phyloP scores from a whole-genome alignment of 2,888 invertebrate genomes.

The Callinectes sapidus region DNA sequence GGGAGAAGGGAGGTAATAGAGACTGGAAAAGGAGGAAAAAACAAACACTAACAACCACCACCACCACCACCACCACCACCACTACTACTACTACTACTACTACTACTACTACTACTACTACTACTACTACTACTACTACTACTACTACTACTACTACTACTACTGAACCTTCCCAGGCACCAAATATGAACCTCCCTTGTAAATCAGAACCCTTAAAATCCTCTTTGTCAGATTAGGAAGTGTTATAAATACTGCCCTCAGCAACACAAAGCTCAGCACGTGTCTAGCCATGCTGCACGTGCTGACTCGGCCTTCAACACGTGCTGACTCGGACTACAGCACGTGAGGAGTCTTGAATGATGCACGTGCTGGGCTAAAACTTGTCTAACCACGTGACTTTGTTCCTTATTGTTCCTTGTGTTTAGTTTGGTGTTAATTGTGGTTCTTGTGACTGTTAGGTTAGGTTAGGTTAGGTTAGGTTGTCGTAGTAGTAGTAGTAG shows the following conservation, averaged over 20 bases:
- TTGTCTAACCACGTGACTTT: too few species aligned
- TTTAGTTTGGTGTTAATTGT: too few species aligned
- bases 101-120: neutral
- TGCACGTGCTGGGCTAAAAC: neutral
- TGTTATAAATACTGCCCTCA: neutral
- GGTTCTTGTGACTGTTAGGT: too few species aligned
- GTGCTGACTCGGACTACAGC: neutral
- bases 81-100: conserved; percentile 21
- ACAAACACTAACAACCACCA: neutral
- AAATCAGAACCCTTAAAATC: neutral
- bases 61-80: conserved; percentile 18
- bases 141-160: neutral
- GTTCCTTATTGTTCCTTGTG: too few species aligned
- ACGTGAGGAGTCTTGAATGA: neutral
- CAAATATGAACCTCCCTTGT: neutral
- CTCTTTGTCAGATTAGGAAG: neutral
- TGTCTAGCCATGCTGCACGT: neutral
- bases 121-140: neutral
- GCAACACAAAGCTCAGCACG: neutral
- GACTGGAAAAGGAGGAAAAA: conserved; percentile 25
- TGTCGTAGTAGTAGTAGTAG: too few species aligned
- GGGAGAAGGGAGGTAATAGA: neutral
- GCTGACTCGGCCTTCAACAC: neutral
- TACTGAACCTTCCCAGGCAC: neutral
- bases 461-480: too few species aligned